A percentile compares a stretch with the other conserved stretches of the same genome.
Evolutionary conservation across 2,797 vertebrate genomes (phyloP).

Genomic region (Muscicapa striata): DNA sequence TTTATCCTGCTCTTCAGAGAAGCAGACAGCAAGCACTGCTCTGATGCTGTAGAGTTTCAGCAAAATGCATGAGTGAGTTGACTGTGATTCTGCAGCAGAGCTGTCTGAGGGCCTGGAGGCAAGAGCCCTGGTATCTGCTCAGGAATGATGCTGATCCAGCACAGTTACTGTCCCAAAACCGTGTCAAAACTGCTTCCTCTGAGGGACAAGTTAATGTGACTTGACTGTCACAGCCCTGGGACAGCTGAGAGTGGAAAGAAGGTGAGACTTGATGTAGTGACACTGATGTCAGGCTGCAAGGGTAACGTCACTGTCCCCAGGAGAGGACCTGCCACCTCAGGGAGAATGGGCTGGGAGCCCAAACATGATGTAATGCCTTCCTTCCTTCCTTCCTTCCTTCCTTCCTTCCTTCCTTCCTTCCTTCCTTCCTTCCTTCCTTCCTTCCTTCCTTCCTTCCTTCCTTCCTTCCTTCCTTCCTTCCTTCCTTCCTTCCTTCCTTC

Average conservation of each 20-base stretch:
- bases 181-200: accelerated
- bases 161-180: accelerated
- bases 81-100: not conserved
- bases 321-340: not conserved
- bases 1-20: not conserved
- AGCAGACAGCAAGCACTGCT: not conserved
- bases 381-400: not conserved
- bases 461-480: not conserved
- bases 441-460: not conserved
- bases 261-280: not conserved
- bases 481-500: not conserved
- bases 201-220: accelerated
- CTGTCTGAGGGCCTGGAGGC: not conserved
- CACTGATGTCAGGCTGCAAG: not conserved
- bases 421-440: not conserved
- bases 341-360: not conserved
- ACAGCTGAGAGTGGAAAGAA: not conserved
- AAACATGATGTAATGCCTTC: not conserved
- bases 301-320: not conserved
- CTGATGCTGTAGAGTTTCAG: not conserved
- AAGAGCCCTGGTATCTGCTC: not conserved
- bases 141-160: not conserved
- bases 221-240: not conserved
- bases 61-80: not conserved
- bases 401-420: not conserved